Percentiles rank a stretch among this genome's conserved stretches.
phyloP scores from a whole-genome alignment of 2,113 vertebrate species.

The Aegithalos caudatus region DNA sequence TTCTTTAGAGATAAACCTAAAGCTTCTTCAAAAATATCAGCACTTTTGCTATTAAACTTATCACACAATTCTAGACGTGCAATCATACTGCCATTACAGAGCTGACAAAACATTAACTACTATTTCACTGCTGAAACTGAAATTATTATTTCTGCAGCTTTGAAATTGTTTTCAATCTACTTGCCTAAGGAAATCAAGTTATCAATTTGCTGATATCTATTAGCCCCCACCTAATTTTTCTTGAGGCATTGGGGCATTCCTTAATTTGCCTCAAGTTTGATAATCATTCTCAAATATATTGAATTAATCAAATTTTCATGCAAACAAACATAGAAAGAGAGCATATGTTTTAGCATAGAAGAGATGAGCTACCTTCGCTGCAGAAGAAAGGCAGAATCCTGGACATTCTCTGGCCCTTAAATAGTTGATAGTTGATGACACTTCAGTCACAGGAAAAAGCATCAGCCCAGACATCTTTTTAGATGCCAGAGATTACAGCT shows the following conservation, averaged over 20 bases:
- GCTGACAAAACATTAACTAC: not conserved
- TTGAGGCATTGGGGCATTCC: not conserved
- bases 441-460: not conserved
- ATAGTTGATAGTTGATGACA: not conserved
- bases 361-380: not conserved
- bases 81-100: not conserved
- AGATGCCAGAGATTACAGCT: not conserved
- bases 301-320: not conserved
- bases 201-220: not conserved
- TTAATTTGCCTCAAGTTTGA: not conserved
- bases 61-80: not conserved
- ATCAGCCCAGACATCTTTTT: not conserved
- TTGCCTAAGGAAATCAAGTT: not conserved
- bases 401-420: not conserved
- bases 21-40: not conserved
- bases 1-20: not conserved
- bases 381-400: not conserved
- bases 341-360: not conserved
- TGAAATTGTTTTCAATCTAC: not conserved
- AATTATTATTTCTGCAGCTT: not conserved
- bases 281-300: not conserved
- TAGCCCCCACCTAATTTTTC: not conserved
- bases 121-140: not conserved
- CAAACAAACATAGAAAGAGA: not conserved
- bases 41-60: not conserved